Conservation (phyloP, 2,797 vertebrate species). For the Anas acuta region DNA sequence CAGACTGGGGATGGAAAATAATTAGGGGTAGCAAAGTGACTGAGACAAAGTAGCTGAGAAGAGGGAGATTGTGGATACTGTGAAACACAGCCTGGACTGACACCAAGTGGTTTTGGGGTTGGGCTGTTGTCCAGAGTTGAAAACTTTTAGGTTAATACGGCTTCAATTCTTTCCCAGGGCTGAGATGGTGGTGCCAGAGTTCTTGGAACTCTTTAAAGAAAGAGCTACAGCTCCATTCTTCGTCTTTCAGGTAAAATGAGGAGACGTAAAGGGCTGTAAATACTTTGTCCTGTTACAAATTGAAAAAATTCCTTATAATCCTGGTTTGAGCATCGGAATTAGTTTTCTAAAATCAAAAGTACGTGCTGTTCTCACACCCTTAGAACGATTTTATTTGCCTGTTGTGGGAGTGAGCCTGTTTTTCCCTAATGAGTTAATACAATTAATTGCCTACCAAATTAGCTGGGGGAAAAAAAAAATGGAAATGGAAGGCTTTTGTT, state of each 20-base stretch:
- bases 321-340: background rate
- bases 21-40: background rate
- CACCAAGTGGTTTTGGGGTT: background rate
- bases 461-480: background rate
- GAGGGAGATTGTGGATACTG: background rate
- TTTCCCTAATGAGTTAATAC: background rate
- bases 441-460: background rate
- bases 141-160: background rate
- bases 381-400: background rate
- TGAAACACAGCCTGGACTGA: too few species aligned
- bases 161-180: slow-evolving; percentile 73
- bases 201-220: slow-evolving; percentile 95
- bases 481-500: background rate
- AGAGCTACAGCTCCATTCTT: slow-evolving; percentile 97
- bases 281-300: background rate
- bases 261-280: background rate
- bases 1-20: background rate
- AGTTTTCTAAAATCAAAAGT: background rate
- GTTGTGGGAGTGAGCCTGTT: background rate
- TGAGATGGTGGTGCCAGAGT: slow-evolving; percentile 97
- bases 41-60: background rate
- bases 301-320: background rate
- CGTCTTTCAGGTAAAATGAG: slow-evolving; percentile 89
- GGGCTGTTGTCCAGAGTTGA: background rate
- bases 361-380: background rate